Evolutionary conservation across 1,140 invertebrate species (phyloP).

Genomic region (Drosophila busckii): DNA sequence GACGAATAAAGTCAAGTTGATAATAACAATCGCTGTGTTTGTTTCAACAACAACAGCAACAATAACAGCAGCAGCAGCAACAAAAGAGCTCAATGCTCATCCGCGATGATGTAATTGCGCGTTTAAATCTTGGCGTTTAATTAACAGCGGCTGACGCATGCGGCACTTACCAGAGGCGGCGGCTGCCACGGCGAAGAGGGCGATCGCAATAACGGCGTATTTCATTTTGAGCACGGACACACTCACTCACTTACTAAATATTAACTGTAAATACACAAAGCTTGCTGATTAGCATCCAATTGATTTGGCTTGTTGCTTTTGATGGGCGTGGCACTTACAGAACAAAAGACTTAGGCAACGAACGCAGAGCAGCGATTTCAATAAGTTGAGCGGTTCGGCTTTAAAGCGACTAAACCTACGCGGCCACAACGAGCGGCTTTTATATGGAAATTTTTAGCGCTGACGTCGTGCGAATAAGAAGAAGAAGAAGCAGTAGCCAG

Average conservation of each 20-base stretch:
- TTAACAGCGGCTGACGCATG: no score
- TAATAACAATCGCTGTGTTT: conserved; percentile 26
- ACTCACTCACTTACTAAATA: background rate
- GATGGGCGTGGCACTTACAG: conserved; percentile 11
- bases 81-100: conserved; percentile 17
- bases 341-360: conserved; percentile 51
- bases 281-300: no score
- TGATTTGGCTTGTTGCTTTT: no score
- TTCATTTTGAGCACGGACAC: no score
- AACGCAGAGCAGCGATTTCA: conserved; percentile 31
- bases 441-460: conserved; percentile 66
- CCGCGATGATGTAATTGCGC: conserved; percentile 34
- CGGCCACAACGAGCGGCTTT: conserved; percentile 33
- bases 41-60: conserved; percentile 26
- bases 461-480: conserved; percentile 57
- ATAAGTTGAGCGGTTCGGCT: conserved; percentile 39
- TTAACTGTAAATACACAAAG: conserved; percentile 14
- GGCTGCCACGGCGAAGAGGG: conserved; percentile 29
- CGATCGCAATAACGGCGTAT: conserved; percentile 49
- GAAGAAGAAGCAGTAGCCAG: conserved; percentile 23
- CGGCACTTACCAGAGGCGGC: conserved; percentile 58
- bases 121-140: no score
- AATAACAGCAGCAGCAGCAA: no score
- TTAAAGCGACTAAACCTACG: conserved; percentile 59
- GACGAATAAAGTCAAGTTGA: conserved; percentile 6